phyloP scores from a whole-genome alignment of 35 echinoderm and acorn worm species.

The Heliocidaris tuberculata region DNA sequence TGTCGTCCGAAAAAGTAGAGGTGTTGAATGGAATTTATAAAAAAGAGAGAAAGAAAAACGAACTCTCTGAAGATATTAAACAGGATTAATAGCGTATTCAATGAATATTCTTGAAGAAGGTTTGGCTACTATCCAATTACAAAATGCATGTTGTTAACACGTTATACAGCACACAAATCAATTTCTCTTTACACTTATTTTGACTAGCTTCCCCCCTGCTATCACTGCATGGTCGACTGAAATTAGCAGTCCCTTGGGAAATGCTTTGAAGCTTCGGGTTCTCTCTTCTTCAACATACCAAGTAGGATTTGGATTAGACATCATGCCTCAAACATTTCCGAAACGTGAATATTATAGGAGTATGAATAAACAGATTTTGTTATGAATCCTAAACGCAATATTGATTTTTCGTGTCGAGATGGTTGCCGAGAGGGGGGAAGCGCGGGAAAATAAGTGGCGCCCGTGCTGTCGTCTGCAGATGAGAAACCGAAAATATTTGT shows the following conservation, averaged over 20 bases:
- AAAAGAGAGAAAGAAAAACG: too few species aligned
- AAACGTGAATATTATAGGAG: constrained; percentile 1
- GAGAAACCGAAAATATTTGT: neutral
- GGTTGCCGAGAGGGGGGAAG: neutral
- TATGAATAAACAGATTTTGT: constrained; percentile 7
- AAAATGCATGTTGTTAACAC: neutral
- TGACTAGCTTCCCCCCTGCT: neutral
- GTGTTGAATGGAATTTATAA: too few species aligned
- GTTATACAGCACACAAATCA: neutral
- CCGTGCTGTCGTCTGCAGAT: neutral
- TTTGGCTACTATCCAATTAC: neutral
- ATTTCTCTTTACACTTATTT: neutral
- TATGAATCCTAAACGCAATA: neutral
- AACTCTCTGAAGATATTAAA: too few species aligned
- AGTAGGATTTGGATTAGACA: neutral
- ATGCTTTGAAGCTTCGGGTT: neutral
- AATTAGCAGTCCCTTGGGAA: neutral
- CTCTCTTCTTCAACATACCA: neutral
- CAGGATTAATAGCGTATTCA: too few species aligned
- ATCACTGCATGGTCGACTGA: neutral
- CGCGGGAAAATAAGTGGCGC: neutral
- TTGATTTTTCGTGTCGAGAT: neutral
- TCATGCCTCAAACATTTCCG: neutral
- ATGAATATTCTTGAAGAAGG: too few species aligned
- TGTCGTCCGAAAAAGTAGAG: too few species aligned